These are phyloP conservation scores for Synergus laeviventris DNA, from an alignment of 2,888 invertebrate genomes.

Conservation along the genomic window DNA sequence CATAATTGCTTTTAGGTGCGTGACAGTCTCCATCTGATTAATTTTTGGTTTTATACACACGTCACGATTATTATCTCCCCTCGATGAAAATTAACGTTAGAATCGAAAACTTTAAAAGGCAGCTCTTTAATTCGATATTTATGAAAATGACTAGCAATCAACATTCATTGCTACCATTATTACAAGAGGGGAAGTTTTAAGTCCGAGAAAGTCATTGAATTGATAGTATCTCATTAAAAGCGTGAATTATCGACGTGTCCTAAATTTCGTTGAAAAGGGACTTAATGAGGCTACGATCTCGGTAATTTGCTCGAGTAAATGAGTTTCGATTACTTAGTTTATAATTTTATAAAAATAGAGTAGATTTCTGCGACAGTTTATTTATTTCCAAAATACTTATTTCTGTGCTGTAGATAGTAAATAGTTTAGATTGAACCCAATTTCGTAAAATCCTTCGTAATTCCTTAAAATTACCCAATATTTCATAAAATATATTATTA, in stretches of 20 bases:
- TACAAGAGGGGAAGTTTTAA: background rate
- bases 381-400: too few relatives aligned
- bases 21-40: conserved; percentile 28
- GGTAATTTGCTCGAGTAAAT: background rate
- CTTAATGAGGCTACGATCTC: background rate
- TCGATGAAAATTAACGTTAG: conserved; percentile 12
- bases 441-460: too few relatives aligned
- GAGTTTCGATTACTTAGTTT: background rate
- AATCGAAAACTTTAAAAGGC: background rate
- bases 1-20: conserved; percentile 20
- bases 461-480: too few relatives aligned
- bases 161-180: background rate
- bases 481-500: too few relatives aligned
- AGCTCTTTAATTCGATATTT: background rate
- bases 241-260: background rate
- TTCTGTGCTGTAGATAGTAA: too few relatives aligned
- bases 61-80: conserved; percentile 18
- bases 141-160: conserved; percentile 28
- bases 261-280: background rate
- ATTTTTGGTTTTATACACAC: conserved; percentile 22
- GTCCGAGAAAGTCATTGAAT: background rate
- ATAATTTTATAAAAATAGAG: background rate
- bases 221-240: background rate
- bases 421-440: too few relatives aligned
- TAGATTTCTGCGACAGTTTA: too few relatives aligned